Percentiles rank a stretch among this genome's conserved stretches.
These are phyloP conservation scores for Himalopsyche kuldschensis DNA, from an alignment of 2,888 invertebrate species.

Conservation along the genomic window DNA sequence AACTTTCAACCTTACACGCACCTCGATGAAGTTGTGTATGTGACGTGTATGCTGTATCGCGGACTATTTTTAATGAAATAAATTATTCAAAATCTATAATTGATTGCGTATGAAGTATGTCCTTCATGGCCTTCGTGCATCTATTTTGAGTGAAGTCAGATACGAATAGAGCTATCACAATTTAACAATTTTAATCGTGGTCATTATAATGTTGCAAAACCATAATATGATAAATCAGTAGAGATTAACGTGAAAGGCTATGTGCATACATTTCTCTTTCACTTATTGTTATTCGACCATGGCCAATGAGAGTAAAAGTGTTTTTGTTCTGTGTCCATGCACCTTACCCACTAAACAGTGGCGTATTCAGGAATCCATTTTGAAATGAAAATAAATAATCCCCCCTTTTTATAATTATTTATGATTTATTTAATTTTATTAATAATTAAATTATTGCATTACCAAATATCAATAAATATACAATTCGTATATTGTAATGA, in stretches of 20 bases:
- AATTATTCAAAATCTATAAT: too few species aligned
- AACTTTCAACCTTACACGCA: too few species aligned
- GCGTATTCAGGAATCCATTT: background rate
- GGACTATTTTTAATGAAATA: too few species aligned
- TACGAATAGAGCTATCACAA: background rate
- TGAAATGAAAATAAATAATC: too few species aligned
- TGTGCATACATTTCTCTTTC: constrained; percentile 31
- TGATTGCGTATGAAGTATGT: too few species aligned
- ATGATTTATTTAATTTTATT: too few species aligned
- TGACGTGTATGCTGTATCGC: too few species aligned
- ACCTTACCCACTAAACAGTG: background rate
- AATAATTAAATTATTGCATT: too few species aligned
- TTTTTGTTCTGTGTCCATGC: constrained; percentile 1
- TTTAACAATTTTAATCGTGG: background rate
- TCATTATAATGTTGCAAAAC: background rate
- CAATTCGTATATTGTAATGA: too few species aligned
- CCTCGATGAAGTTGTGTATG: too few species aligned
- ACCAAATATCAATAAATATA: too few species aligned
- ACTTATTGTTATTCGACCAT: constrained; percentile 34
- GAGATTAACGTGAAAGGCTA: constrained; percentile 19
- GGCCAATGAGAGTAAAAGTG: constrained; percentile 35
- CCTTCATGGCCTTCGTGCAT: background rate
- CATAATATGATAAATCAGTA: background rate
- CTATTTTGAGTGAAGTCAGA: background rate
- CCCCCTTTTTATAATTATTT: too few species aligned